A percentile compares a stretch with the other conserved stretches of the same genome.
phyloP scores from a whole-genome alignment of 2,797 vertebrate genomes.

The Chrosomus eos region DNA sequence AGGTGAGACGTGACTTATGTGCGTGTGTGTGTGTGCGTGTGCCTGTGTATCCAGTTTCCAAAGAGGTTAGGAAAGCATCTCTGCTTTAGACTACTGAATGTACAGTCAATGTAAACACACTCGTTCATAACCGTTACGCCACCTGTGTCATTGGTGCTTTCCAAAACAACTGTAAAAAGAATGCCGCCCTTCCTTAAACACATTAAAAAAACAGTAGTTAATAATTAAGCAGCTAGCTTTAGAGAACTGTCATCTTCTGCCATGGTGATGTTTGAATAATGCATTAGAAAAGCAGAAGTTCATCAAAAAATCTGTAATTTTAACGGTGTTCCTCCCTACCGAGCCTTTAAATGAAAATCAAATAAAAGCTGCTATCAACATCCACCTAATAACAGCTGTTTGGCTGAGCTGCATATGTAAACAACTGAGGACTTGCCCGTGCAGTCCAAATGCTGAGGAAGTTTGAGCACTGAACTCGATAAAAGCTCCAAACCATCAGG shows the following conservation, averaged over 20 bases:
- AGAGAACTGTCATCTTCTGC: constrained; percentile 5
- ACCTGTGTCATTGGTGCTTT: constrained; percentile 12
- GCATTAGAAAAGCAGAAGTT: constrained; percentile 31
- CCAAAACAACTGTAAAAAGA: constrained; percentile 10
- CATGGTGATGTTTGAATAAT: constrained; percentile 25
- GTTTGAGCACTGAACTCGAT: not conserved
- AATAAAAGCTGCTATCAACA: constrained; percentile 40
- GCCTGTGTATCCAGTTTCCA: constrained; percentile 11
- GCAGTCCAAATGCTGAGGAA: constrained; percentile 13
- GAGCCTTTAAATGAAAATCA: constrained; percentile 5
- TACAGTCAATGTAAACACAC: constrained; percentile 26
- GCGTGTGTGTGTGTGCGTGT: not conserved
- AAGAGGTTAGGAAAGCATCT: constrained; percentile 29
- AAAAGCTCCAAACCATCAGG: not conserved
- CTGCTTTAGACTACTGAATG: constrained; percentile 18
- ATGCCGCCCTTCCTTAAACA: not conserved
- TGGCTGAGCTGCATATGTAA: constrained; percentile 20
- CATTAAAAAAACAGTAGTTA: not conserved
- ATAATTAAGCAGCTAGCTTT: constrained; percentile 8
- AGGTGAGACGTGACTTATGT: constrained; percentile 25
- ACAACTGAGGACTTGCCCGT: not conserved
- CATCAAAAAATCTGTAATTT: constrained; percentile 13
- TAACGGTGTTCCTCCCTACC: not conserved
- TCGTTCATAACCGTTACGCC: not conserved
- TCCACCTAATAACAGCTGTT: constrained; percentile 27